Evolutionary conservation across 2,888 invertebrate species (phyloP), one percentile per base, ranked within the genome.

Genomic region (Eristalis pertinax): DNA sequence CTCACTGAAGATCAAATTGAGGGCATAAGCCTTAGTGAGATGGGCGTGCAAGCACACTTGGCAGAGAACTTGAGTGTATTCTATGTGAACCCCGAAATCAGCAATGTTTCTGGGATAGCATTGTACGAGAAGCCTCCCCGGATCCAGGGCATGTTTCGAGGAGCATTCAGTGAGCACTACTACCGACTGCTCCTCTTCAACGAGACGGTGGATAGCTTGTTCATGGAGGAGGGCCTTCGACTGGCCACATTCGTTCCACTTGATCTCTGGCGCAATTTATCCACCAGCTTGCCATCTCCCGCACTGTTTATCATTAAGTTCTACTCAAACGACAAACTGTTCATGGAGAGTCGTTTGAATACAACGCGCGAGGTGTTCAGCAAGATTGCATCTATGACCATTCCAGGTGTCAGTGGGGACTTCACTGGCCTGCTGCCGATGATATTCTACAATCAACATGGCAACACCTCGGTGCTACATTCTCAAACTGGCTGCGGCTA

Each of bases 341-440:
- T 95, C 90, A 94, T 95, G 91, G 94, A 95, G 89, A 79, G 93
- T 19, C 90, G 91, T 41, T 78, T 89, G 26, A 90, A 92, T 35
- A 91, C 91, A 7, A 91, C 91, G 58, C 88, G 89, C 86, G 87
- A 89, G 74, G 89, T 91, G 13, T 89, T 89, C 56, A 94, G 95
- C 89, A 94, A 94, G 70, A 94, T 96, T 65, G 91, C 96, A 7
- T 95, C 95, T 72, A 92, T 96, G 15, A 93, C 94, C 0, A 94
- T 96, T 88, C 95, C 95, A 0, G 95, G 95, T 0, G 94, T 92
- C 88, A 92, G 93, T 0, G 90, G 91, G 10, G 22, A 7, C 4
- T 87, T 87, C 19, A 0, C n/a, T 0, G 79, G 64, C 5, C 19
- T 79, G 2, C 32, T 87, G 24, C 87, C 84, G 10, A 76, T 87